These are phyloP conservation scores for Alauda arvensis DNA, from an alignment of 2,797 vertebrate genomes.

Conservation along the genomic window DNA sequence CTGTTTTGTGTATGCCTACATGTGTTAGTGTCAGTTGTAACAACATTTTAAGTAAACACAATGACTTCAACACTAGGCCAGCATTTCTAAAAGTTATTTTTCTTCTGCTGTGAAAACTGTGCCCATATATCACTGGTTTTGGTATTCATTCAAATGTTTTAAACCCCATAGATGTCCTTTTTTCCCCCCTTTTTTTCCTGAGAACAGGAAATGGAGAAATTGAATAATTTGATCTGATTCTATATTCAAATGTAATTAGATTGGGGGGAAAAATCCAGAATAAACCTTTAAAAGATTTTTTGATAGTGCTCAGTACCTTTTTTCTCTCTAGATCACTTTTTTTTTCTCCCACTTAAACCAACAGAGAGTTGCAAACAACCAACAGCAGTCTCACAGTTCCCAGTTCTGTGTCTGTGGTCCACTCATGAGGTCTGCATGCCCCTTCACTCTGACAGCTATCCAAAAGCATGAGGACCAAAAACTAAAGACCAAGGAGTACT, in stretches of 20 bases:
- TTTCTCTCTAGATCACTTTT: neutral
- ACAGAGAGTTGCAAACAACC: neutral
- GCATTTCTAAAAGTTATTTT: neutral
- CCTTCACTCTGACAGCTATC: too few species aligned
- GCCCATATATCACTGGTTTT: neutral
- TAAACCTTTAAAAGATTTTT: neutral
- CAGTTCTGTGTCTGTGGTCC: neutral
- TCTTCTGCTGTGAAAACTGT: neutral
- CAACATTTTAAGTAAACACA: neutral
- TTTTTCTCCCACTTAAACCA: neutral
- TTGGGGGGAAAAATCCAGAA: neutral
- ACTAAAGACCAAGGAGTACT: neutral
- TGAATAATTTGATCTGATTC: neutral
- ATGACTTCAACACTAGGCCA: neutral
- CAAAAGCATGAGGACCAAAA: neutral
- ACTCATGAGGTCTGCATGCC: neutral
- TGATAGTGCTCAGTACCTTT: accelerated
- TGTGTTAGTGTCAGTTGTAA: neutral
- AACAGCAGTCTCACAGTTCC: neutral
- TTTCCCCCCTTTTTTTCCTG: neutral
- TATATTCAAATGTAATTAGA: neutral
- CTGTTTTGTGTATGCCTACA: neutral
- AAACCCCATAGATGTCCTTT: neutral
- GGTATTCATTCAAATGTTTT: neutral
- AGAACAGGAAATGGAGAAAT: neutral